phyloP scores from a whole-genome alignment of 2,113 vertebrate species.

The Scatophagus argus region DNA sequence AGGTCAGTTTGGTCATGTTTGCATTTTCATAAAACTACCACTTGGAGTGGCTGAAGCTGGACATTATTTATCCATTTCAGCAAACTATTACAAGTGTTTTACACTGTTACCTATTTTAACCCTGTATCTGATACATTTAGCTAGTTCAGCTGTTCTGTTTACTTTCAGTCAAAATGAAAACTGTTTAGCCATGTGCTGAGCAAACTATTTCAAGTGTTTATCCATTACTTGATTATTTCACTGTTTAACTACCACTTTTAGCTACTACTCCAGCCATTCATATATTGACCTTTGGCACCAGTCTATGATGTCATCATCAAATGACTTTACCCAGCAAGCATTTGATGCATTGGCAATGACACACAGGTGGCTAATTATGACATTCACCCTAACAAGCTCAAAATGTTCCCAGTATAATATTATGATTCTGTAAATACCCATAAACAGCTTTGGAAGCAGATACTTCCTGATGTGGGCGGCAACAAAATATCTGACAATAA shows the following conservation, averaged over 20 bases:
- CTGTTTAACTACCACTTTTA: too few relatives aligned
- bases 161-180: too few relatives aligned
- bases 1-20: not conserved
- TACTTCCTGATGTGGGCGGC: constrained; percentile 6
- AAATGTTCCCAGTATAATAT: constrained; percentile 27
- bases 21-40: not conserved
- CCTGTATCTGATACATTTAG: not conserved
- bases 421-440: constrained; percentile 46
- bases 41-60: not conserved
- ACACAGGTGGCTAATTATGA: constrained; percentile 21
- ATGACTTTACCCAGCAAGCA: constrained; percentile 1
- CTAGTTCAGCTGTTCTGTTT: not conserved
- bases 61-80: not conserved
- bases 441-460: constrained; percentile 27
- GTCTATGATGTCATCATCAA: constrained; percentile 14
- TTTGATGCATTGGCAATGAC: constrained; percentile 22
- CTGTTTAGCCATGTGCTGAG: not conserved
- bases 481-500: constrained; percentile 47
- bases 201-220: not conserved
- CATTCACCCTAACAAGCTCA: constrained; percentile 19
- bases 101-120: too few relatives aligned
- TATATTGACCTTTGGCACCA: too few relatives aligned
- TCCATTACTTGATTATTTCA: not conserved
- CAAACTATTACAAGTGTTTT: not conserved
- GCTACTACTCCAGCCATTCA: too few relatives aligned